Evolutionary conservation across 1,140 invertebrate genomes (phyloP), one percentile per base, ranked within the genome.

Genomic region (Tenebrio molitor): DNA sequence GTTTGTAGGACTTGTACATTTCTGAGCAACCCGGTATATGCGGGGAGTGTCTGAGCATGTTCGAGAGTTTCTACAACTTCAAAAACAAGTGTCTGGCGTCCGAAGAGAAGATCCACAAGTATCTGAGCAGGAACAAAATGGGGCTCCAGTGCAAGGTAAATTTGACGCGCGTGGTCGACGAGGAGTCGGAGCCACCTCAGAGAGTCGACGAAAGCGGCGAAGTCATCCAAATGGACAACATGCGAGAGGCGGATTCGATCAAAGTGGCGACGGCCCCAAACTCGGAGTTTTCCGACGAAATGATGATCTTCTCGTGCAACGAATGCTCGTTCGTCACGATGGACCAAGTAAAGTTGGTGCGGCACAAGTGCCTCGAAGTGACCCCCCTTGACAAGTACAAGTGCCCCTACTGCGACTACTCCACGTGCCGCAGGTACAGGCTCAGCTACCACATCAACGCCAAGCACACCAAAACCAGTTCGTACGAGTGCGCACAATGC

Each of bases 401-500:
- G 12, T 73, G 71, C 6, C 71, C 71, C 14, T 67, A 73, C 12
- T 73, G 71, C 16, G 17, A 66, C 4, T 67, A 73, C 34, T 53
- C 68, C 7, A 69, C 71, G 1, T 63, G 68, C 23, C 71, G 71
- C 14, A 33, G 33, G 2, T 73, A 73, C 14, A 46, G 64, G 1
- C 46, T 73, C 0, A 69, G 50, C n/a, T 68, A 73, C 25, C 69
- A 71, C 41, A 63, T 70, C 14, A 74, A 74, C 8, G 64, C 72
- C 12, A 71, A 70, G 36, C 69, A 69, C 21, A 70, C 69, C 4
- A 74, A 65, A 34, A 15, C 67, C 6, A 46, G 46, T n/a, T 70
- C 68, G 69, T 70, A 42, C 33, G n/a, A 41, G 8, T 74, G 72
- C 14, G 58, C 36, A 4, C 46, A 25, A 25, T 74, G 67, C 36